phyloP scores from a whole-genome alignment of 2,888 invertebrate genomes.

The Temnothorax ravouxi region DNA sequence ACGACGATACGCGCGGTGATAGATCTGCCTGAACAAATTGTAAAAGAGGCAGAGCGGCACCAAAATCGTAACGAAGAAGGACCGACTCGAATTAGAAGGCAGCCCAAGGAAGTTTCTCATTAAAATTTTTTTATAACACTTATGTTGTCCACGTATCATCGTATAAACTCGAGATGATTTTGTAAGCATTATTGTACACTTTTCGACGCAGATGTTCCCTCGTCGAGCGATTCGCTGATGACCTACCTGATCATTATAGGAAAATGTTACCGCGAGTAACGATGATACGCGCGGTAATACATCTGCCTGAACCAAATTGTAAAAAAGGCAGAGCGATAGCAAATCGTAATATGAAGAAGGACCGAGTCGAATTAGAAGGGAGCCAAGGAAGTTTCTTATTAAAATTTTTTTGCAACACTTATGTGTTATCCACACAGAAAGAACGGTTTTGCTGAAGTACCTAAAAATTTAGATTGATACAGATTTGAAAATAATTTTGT shows the following conservation, averaged over 20 bases:
- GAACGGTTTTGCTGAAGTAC: too few species aligned
- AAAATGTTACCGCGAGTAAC: constrained; percentile 29
- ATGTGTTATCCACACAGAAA: not conserved
- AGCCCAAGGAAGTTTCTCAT: not conserved
- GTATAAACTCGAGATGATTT: too few species aligned
- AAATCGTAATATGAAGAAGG: not conserved
- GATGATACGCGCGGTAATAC: not conserved
- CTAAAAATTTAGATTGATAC: too few species aligned
- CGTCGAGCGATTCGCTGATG: constrained; percentile 2
- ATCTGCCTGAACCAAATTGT: constrained; percentile 14
- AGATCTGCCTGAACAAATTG: constrained; percentile 18
- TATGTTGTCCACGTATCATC: not conserved
- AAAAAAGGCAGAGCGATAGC: not conserved
- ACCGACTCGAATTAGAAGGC: not conserved
- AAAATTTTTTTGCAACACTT: not conserved
- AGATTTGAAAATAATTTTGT: too few species aligned
- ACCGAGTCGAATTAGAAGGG: not conserved
- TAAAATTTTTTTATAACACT: not conserved
- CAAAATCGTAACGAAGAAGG: not conserved
- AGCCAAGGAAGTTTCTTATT: not conserved
- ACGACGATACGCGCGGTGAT: not conserved
- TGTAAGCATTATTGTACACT: too few species aligned
- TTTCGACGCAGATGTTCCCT: constrained; percentile 32
- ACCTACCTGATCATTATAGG: constrained; percentile 28
- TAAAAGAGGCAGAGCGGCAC: not conserved